phyloP scores from a whole-genome alignment of 2,113 vertebrate genomes.

The Onychostoma macrolepis region DNA sequence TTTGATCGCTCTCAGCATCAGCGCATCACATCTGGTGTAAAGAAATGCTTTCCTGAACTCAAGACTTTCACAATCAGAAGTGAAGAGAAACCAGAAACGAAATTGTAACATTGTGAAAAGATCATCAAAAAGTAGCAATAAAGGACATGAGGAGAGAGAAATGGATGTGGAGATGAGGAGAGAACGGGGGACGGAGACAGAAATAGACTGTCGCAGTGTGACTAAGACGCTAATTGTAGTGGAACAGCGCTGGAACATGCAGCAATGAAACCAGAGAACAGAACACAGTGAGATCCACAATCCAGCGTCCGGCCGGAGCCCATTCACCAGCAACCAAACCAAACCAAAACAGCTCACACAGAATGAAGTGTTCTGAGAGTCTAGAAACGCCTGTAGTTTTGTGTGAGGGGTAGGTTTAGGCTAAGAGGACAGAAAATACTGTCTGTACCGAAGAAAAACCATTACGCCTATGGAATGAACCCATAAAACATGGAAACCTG shows the following conservation, averaged over 20 bases:
- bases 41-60: neutral
- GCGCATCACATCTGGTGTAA: neutral
- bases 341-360: no score
- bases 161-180: neutral
- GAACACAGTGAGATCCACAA: neutral
- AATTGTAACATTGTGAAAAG: neutral
- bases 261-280: conserved; percentile 22
- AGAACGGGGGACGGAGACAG: conserved; percentile 40
- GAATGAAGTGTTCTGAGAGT: no score
- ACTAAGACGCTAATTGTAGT: conserved; percentile 64
- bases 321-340: neutral
- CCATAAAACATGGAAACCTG: neutral
- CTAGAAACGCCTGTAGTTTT: no score
- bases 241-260: conserved; percentile 49
- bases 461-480: neutral
- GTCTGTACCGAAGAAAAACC: neutral
- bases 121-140: neutral
- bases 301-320: neutral
- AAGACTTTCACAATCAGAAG: no score
- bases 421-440: no score
- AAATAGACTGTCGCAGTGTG: conserved; percentile 57
- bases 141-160: conserved; percentile 36
- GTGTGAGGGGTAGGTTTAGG: no score
- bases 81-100: neutral
- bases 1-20: neutral